Conservation (phyloP, 1,140 invertebrate genomes). For the Microplitis demolitor region DNA sequence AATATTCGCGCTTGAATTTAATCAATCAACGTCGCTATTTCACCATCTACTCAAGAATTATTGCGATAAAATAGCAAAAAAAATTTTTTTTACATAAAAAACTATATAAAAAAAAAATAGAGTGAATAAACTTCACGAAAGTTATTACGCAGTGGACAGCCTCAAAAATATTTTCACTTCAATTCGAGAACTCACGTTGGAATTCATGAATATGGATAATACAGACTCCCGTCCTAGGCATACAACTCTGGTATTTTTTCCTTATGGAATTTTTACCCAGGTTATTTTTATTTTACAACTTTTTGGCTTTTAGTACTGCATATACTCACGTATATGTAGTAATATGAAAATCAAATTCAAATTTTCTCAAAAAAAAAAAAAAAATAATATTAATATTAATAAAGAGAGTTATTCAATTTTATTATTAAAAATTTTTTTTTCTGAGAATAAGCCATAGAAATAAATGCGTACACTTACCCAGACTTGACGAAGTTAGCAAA, state of each 20-base stretch:
- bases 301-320: neutral
- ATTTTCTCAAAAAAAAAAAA: neutral
- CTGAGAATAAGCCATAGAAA: too few relatives aligned
- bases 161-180: slow-evolving; percentile 21
- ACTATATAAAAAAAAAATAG: neutral
- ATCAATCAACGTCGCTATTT: slow-evolving; percentile 4
- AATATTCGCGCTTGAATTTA: neutral
- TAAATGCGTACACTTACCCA: slow-evolving; percentile 72
- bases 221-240: neutral
- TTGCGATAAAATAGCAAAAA: neutral
- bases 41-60: neutral
- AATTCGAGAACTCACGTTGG: slow-evolving; percentile 15
- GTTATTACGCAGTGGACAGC: slow-evolving; percentile 16
- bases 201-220: slow-evolving; percentile 27
- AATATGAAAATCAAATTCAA: neutral
- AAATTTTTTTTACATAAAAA: neutral
- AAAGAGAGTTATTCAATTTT: neutral
- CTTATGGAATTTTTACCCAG: slow-evolving; percentile 12
- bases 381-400: too few relatives aligned
- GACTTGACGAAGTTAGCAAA: slow-evolving; percentile 89
- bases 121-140: slow-evolving; percentile 10
- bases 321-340: neutral
- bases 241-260: slow-evolving; percentile 16
- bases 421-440: too few relatives aligned
- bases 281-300: neutral